phyloP scores from a whole-genome alignment of 2,113 vertebrate species.

The Gallinago jamesoni region DNA sequence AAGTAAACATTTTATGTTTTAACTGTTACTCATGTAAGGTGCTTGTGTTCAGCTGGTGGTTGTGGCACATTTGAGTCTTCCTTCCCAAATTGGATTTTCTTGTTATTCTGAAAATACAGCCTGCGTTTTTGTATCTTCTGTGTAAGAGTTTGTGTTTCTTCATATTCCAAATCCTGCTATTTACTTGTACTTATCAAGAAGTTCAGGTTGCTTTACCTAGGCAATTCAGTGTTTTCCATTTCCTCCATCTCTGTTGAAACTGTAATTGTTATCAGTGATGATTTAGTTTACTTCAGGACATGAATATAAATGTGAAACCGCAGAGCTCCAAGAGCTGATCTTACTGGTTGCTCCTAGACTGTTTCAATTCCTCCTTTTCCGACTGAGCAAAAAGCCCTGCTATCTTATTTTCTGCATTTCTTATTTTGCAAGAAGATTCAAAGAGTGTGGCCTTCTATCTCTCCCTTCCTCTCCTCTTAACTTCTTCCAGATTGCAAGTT shows the following conservation, averaged over 20 bases:
- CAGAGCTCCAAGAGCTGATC: neutral
- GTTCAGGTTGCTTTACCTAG: neutral
- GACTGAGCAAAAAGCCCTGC: neutral
- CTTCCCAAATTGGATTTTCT: neutral
- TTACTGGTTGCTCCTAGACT: neutral
- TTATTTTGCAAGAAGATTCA: neutral
- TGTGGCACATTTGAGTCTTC: neutral
- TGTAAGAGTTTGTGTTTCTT: neutral
- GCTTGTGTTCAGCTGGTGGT: neutral
- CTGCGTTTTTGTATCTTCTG: neutral
- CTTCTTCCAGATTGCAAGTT: rapidly evolving
- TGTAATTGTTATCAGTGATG: neutral
- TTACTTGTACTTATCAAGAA: neutral
- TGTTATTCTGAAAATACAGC: neutral
- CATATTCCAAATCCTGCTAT: neutral
- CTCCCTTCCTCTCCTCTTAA: neutral
- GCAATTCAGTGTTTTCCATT: neutral
- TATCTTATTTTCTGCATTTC: neutral
- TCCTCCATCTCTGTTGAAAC: neutral
- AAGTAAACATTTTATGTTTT: neutral
- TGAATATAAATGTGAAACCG: neutral
- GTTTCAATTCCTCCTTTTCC: neutral
- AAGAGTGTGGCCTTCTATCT: neutral
- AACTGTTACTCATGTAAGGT: neutral
- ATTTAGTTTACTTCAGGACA: neutral